Evolutionary conservation across 2,113 vertebrate genomes (phyloP), one percentile per base, ranked within the genome.

Genomic region (Engraulis encrasicolus): DNA sequence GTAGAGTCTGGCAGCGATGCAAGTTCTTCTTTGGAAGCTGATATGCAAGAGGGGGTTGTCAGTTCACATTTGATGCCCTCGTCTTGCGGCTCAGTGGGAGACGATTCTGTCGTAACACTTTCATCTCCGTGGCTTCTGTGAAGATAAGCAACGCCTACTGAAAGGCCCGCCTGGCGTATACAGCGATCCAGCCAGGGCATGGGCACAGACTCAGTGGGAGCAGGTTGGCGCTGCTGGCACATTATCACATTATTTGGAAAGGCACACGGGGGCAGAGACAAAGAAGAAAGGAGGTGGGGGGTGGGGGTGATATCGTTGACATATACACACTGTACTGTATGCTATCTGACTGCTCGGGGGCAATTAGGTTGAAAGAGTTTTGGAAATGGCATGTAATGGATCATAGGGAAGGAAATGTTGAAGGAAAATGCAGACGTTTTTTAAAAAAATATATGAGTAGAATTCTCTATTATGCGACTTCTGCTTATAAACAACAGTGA

Each of bases 61-160:
- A 92, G 92, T 92, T 86, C 38, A 88, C 79, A 91, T 95, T 92
- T 95, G 93, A 94, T 93, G 91, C 85, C 90, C 90, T 92, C 86
- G 84, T 93, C 92, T 90, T 40, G 38, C 81, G 84, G 90, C 89
- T 90, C 89, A 36, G 81, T 90, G 89, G 94, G 92, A 94, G 91
- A 92, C 92, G 92, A 92, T 92, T 93, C 90, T 91, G 91, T 89
- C 81, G 11, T 83, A 89, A 87, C 81, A 89, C 94, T 93, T 94
- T 95, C 93, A 95, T 95, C 92, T 93, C 89, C 90, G 50, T 78
- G 50, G 78, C 50, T 86, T 86, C 89, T 91, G 93, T 94, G 91
- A 94, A 94, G 93, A 95, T 93, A 94, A 95, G 95, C 93, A 91
- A 93, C 91, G 88, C 90, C 91, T 92, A 54, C 93, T 90, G 92